phyloP scores from a whole-genome alignment of 2,113 vertebrate genomes.

The Thryonomys swinderianus region DNA sequence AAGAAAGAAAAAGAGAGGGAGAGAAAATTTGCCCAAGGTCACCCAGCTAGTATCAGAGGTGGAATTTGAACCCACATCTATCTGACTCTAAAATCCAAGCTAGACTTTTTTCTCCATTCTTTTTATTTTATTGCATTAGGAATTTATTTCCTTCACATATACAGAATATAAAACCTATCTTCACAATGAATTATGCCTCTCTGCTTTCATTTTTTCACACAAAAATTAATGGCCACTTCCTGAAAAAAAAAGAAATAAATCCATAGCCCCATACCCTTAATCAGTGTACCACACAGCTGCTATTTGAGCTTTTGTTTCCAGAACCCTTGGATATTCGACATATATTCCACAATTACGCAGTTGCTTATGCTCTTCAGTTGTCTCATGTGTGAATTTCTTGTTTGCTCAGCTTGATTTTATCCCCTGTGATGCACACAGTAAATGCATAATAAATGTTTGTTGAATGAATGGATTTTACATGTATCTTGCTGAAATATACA shows the following conservation, averaged over 20 bases:
- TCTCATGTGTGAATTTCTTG: slow-evolving; percentile 75
- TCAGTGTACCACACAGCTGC: neutral
- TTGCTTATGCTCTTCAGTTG: slow-evolving; percentile 30
- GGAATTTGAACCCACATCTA: slow-evolving; percentile 55
- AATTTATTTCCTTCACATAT: slow-evolving; percentile 76
- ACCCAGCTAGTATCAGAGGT: neutral
- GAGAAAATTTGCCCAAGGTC: slow-evolving; percentile 26
- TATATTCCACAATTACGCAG: slow-evolving; percentile 47
- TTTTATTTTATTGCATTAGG: slow-evolving; percentile 69
- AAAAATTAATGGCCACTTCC: slow-evolving; percentile 77
- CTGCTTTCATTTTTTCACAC: slow-evolving; percentile 63
- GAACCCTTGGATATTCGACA: neutral
- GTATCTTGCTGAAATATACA: slow-evolving; percentile 82
- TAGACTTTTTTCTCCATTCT: neutral
- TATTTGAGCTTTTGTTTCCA: slow-evolving; percentile 61
- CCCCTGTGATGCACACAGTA: slow-evolving; percentile 78
- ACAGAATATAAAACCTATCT: slow-evolving; percentile 76
- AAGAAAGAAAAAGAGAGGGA: neutral
- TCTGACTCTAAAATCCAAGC: slow-evolving; percentile 43
- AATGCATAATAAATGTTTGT: slow-evolving; percentile 82
- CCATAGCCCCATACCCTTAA: slow-evolving; percentile 26
- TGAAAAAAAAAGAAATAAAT: slow-evolving; percentile 76
- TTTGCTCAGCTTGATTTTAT: slow-evolving; percentile 81
- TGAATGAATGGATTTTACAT: slow-evolving; percentile 81
- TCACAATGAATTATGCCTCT: slow-evolving; percentile 74